phyloP scores from a whole-genome alignment of 2,113 vertebrate species.

The Pycnonotus jocosus region DNA sequence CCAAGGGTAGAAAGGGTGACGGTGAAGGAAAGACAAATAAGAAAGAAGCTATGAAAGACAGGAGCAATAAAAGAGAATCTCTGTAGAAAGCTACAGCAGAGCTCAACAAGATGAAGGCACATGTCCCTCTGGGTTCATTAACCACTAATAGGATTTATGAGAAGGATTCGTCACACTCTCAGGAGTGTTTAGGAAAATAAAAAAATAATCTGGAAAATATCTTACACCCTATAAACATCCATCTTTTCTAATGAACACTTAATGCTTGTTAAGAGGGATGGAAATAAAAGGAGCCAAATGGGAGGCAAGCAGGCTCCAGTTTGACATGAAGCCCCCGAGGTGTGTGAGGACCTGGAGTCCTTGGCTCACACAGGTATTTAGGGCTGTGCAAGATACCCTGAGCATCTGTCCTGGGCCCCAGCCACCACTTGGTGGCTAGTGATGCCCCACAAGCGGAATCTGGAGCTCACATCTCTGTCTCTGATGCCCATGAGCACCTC shows the following conservation, averaged over 20 bases:
- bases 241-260: neutral
- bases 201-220: neutral
- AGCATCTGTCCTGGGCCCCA: neutral
- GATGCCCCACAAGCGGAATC: neutral
- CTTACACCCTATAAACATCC: neutral
- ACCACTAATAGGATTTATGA: neutral
- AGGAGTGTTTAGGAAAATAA: neutral
- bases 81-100: neutral
- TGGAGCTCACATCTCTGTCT: neutral
- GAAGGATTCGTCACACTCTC: neutral
- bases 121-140: neutral
- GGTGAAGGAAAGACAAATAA: neutral
- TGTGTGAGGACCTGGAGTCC: neutral
- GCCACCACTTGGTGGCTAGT: neutral
- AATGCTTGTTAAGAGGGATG: neutral
- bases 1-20: neutral
- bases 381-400: neutral
- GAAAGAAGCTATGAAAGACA: neutral
- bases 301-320: fast-evolving
- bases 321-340: neutral
- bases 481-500: neutral
- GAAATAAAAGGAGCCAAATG: neutral
- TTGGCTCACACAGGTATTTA: neutral
- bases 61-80: neutral
- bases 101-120: neutral